phyloP scores from a whole-genome alignment of 2,797 vertebrate species.

The Myioborus miniatus region DNA sequence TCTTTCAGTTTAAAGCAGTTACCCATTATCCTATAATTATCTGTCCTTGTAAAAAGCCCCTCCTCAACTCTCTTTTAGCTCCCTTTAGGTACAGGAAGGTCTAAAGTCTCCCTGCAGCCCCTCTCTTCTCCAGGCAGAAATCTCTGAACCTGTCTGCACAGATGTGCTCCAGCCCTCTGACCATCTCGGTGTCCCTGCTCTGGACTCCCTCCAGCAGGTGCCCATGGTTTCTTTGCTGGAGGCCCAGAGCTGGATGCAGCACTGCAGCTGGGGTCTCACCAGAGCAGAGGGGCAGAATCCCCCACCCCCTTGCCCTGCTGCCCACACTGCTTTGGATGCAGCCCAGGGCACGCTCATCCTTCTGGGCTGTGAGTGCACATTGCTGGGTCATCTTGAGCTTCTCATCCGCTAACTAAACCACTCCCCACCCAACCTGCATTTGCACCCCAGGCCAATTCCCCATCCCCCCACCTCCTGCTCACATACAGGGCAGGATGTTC shows the following conservation, averaged over 20 bases:
- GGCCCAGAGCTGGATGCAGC: neutral
- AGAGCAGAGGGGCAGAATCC: neutral
- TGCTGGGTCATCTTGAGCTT: neutral
- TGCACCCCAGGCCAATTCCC: neutral
- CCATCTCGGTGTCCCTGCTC: neutral
- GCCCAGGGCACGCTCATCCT: neutral
- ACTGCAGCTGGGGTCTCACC: neutral
- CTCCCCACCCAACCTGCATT: too few relatives aligned
- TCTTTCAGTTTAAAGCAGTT: neutral
- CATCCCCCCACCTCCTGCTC: neutral
- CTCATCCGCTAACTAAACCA: neutral
- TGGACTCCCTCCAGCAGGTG: neutral
- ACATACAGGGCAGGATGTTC: too few relatives aligned
- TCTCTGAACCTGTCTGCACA: neutral
- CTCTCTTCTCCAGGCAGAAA: neutral
- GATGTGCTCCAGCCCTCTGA: neutral
- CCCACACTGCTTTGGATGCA: accelerated
- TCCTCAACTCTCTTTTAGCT: neutral
- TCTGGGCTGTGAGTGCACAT: neutral
- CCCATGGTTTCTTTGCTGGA: neutral
- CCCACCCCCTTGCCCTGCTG: neutral
- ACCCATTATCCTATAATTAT: neutral
- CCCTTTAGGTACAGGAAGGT: neutral
- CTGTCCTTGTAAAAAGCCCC: neutral
- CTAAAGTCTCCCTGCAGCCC: neutral